These are phyloP conservation scores for Hydrochoerus hydrochaeris DNA, from an alignment of 2,113 vertebrate genomes.

Conservation along the genomic window DNA sequence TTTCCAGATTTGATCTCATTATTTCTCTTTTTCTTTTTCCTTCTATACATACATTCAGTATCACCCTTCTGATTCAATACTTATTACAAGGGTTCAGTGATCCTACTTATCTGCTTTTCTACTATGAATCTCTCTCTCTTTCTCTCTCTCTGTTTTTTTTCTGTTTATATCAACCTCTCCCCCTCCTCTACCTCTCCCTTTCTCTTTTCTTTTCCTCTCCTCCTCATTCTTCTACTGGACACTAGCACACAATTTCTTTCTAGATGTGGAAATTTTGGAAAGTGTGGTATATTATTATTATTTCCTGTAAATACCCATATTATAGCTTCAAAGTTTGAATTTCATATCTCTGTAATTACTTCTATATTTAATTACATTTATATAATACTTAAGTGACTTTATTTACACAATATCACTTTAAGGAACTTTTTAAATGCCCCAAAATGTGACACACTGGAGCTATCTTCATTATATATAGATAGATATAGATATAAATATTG, in stretches of 20 bases:
- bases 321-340: neutral
- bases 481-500: neutral
- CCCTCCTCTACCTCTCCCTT: too few relatives aligned
- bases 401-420: constrained; percentile 53
- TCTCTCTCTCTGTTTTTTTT: neutral
- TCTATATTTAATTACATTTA: constrained; percentile 57
- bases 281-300: constrained; percentile 45
- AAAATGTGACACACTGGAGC: neutral
- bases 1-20: neutral
- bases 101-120: neutral
- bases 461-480: constrained; percentile 11
- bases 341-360: neutral
- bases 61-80: neutral
- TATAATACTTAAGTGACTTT: constrained; percentile 30
- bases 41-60: neutral
- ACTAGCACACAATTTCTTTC: neutral
- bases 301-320: constrained; percentile 4
- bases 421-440: neutral
- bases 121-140: neutral
- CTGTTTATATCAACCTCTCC: neutral
- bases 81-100: neutral
- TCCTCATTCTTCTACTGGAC: neutral
- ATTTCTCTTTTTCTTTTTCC: neutral
- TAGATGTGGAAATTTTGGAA: neutral
- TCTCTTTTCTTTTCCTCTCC: neutral